Percentiles rank a stretch among this genome's conserved stretches.
These are phyloP conservation scores for Pogoniulus pusillus DNA, from an alignment of 2,797 vertebrate genomes.

Conservation along the genomic window DNA sequence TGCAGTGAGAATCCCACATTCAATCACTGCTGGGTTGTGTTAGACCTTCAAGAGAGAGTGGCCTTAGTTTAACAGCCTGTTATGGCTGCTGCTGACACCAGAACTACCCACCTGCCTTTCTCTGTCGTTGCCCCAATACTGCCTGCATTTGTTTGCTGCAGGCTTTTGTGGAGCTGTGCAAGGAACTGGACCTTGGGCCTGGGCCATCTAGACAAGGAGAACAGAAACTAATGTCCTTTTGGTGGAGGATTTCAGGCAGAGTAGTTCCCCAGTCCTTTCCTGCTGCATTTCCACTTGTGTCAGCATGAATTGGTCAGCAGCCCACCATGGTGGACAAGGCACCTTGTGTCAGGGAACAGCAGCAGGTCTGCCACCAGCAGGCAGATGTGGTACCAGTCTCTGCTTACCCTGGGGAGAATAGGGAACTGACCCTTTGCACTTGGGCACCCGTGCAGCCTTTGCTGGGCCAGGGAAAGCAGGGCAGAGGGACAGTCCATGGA, in stretches of 20 bases:
- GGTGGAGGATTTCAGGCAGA: not conserved
- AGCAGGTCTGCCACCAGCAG: not conserved
- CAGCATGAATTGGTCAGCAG: not conserved
- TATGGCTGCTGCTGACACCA: not conserved
- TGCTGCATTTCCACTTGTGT: not conserved
- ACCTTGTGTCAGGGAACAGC: rapidly evolving
- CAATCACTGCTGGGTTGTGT: not conserved
- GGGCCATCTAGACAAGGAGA: not conserved
- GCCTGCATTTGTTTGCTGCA: not conserved
- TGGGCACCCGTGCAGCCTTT: rapidly evolving
- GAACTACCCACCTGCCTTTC: not conserved
- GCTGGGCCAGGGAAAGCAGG: not conserved
- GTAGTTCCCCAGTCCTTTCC: not conserved
- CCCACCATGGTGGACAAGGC: not conserved
- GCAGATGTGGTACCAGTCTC: not conserved
- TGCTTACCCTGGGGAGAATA: not conserved
- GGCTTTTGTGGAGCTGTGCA: not conserved
- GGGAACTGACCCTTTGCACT: not conserved
- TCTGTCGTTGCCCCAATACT: not conserved
- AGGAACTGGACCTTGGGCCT: not conserved
- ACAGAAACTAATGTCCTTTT: not conserved
- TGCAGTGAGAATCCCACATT: not conserved
- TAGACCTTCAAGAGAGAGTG: not conserved
- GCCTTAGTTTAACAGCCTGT: not conserved
- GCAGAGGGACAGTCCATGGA: too few relatives aligned